Percentiles rank a stretch among this genome's conserved stretches.
phyloP scores from a whole-genome alignment of 2,113 vertebrate genomes.

The Oenanthe melanoleuca region DNA sequence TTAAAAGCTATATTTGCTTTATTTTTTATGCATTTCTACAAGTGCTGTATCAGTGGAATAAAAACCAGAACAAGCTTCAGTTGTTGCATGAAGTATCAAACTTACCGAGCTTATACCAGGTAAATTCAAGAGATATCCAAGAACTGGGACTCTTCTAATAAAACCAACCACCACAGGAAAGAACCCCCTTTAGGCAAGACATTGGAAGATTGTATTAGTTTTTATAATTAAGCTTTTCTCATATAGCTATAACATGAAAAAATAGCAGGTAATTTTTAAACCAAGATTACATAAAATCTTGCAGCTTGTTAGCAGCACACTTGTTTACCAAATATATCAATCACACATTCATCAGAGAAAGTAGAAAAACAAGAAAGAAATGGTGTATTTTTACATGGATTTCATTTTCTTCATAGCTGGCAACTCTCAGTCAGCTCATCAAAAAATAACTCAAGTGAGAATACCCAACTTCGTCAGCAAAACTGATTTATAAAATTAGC shows the following conservation, averaged over 20 bases:
- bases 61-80: not conserved
- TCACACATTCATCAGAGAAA: not conserved
- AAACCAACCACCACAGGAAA: constrained; percentile 96
- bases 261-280: not conserved
- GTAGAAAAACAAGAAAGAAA: not conserved
- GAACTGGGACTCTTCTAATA: constrained; percentile 94
- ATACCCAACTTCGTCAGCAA: not conserved
- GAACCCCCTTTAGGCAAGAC: constrained; percentile 85
- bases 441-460: not conserved
- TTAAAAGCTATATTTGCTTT: not conserved
- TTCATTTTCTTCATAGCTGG: not conserved
- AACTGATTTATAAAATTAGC: not conserved
- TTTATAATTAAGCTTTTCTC: not conserved
- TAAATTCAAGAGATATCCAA: constrained; percentile 95
- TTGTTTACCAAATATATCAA: not conserved
- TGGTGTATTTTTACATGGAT: not conserved
- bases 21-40: not conserved
- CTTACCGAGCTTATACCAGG: constrained; percentile 96
- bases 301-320: not conserved
- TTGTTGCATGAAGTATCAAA: not conserved
- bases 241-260: not conserved
- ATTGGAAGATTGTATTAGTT: not conserved
- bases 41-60: not conserved
- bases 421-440: not conserved
- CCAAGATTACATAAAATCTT: not conserved